phyloP scores from a whole-genome alignment of 2,797 vertebrate species.

The Serranus cabrilla region DNA sequence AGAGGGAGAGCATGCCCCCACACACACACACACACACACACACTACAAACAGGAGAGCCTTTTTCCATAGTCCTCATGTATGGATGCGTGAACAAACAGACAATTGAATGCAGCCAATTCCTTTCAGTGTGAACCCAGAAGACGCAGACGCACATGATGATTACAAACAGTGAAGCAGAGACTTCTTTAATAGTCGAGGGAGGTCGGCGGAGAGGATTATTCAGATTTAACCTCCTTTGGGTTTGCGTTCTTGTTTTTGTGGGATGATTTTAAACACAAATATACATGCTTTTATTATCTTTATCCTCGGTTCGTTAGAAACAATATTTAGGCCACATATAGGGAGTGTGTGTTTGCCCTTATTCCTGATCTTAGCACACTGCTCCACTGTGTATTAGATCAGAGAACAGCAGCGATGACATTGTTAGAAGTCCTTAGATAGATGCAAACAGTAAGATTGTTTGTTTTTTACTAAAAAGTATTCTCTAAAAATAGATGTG shows the following conservation, averaged over 20 bases:
- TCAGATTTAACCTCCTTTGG: conserved; percentile 29
- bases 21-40: conserved; percentile 30
- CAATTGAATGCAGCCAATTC: conserved; percentile 40
- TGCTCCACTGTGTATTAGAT: not conserved
- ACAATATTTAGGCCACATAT: conserved; percentile 14
- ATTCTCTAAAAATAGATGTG: no score
- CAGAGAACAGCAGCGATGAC: not conserved
- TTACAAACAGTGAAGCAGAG: conserved; percentile 15
- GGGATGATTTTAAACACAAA: conserved; percentile 33
- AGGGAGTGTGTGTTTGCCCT: not conserved
- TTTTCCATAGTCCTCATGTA: conserved; percentile 60
- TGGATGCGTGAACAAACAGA: conserved; percentile 47
- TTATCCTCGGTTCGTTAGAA: conserved; percentile 13
- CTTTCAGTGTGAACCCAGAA: conserved; percentile 37
- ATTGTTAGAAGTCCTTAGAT: not conserved
- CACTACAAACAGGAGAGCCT: conserved; percentile 43
- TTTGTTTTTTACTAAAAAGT: no score
- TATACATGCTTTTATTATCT: not conserved
- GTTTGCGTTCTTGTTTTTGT: conserved; percentile 18
- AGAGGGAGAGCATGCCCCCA: conserved; percentile 57
- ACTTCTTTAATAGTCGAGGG: conserved; percentile 13
- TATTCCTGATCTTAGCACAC: conserved; percentile 8
- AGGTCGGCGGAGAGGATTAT: conserved; percentile 30
- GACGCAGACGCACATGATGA: conserved; percentile 21
- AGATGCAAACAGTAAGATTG: no score